Evolutionary conservation across 2,113 vertebrate genomes (phyloP), one percentile per base, ranked within the genome.

Genomic region (Oceanodroma tethys): DNA sequence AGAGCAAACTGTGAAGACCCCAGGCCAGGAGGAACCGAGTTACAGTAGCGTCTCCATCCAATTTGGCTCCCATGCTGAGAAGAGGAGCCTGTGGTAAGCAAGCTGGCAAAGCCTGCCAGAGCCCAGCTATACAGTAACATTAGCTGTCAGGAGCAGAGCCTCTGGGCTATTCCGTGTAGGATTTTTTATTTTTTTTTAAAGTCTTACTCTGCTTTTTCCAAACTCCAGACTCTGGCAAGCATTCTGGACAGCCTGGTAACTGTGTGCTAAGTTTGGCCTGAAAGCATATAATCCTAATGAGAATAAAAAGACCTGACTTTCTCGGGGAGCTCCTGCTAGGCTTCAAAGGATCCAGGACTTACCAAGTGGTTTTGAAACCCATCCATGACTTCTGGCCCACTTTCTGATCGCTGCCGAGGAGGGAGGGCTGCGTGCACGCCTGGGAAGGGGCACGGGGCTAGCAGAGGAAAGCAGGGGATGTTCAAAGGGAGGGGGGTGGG

Each of bases 381-480:
- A 66, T 94, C 89, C 91, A 94, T 90, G 91, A 94, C 91, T 97
- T 96, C 84, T 95, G 97, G 58, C 91, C 91, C 86, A 93, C 71
- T 95, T 95, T 95, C 62, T 86, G 81, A 89, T 86, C 9, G 3
- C 53, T 82, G 89, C 48, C 0, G 19, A 90, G 58, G 21, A 91
- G 29, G 16, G 26, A 94, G 87, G 45, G 62, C 52, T 87, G 20
- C 4, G 0, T 82, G 53, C 20, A 18, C 0, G 11, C 36, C 56
- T 60, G 43, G 50, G 48, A 95, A 81, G 52, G 60, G 60, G 43
- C 70, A 84, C 0, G 0, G 34, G 38, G 11, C 40, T 68, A 32
- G 42, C 16, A 85, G 8, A 70, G 25, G 66, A 89, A 89, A 89
- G 53, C 32, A 80, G 23, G 6, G 36, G 7, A 1, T 66, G 85